Evolutionary conservation across 2,797 vertebrate species (phyloP), one percentile per base, ranked within the genome.

Genomic region (Neopelma chrysocephalum): DNA sequence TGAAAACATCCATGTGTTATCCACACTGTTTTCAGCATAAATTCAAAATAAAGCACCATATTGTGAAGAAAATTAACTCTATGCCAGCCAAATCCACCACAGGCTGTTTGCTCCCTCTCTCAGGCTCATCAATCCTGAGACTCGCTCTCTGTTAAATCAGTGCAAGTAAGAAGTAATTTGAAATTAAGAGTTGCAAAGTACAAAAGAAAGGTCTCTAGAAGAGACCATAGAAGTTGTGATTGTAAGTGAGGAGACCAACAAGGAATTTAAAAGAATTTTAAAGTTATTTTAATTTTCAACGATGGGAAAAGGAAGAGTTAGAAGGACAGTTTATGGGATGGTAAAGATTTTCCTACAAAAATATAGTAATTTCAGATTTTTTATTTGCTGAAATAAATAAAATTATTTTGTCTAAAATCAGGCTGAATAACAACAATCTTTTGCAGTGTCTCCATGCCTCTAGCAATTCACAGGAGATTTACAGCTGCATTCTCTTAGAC

Each of bases 101-200:
- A 82, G 14, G 5, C 10, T 48, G 23, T 87, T 79, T 69, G 10
- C 23, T 87, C 16, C 13, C 6, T 47, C 10, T 54, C 84, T 87
- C 25, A 58, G 47, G 38, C 2, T 2, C 1, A 0, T 25, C 42
- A 69, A 53, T 12, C 17, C 66, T 72, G 12, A 66, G 14, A 40
- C 3, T 3, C 4, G 4, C 6, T 6, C 23, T 75, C 15, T 61
- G 32, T 58, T 26, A 93, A 23, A 87, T 18, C 13, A 91, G 15
- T 51, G 21, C 7, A 69, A 86, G 7, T 32, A 58, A 66, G 23
- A 45, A 77, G 7, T 22, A 62, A 83, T 78, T n/a, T 89, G 23
- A 76, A 87, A 81, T 50, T 26, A 81, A 51, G 40, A 26, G 11
- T 50, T 57, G 69, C 3, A 43, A 38, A n/a, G 10, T 27, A 64